Percentiles rank a stretch among this genome's conserved stretches.
Evolutionary conservation across 2,797 vertebrate genomes (phyloP).

Genomic region (Sparidentex hasta): DNA sequence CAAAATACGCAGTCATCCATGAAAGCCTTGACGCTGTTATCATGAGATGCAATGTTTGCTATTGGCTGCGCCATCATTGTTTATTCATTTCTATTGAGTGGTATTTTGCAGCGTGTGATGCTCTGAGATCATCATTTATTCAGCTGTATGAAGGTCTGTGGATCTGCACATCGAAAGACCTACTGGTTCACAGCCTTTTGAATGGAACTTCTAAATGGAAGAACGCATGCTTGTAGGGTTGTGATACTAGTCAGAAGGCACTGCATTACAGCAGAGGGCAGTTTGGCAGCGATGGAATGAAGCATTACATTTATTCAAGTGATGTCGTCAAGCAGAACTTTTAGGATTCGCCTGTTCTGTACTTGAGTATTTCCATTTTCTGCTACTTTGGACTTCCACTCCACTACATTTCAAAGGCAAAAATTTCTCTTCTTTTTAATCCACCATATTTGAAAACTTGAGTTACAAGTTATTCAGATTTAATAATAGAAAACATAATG

Average conservation of each 20-base stretch:
- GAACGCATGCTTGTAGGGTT: slow-evolving; percentile 17
- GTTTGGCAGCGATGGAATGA: background rate
- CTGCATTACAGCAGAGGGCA: slow-evolving; percentile 18
- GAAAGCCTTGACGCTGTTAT: slow-evolving; percentile 48
- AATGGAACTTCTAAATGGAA: slow-evolving; percentile 25
- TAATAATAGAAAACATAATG: too few species aligned
- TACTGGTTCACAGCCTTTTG: slow-evolving; percentile 38
- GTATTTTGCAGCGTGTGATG: slow-evolving; percentile 58
- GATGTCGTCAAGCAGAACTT: too few species aligned
- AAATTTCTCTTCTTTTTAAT: too few species aligned
- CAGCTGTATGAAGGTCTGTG: slow-evolving; percentile 42
- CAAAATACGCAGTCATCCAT: slow-evolving; percentile 57
- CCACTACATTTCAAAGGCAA: too few species aligned
- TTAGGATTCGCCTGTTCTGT: too few species aligned
- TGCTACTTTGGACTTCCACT: too few species aligned
- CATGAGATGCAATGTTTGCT: slow-evolving; percentile 45
- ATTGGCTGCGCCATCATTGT: slow-evolving; percentile 44
- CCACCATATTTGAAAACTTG: too few species aligned
- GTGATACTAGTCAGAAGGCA: background rate
- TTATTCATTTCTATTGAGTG: slow-evolving; percentile 64
- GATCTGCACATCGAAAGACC: slow-evolving; percentile 30
- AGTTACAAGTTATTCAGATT: too few species aligned
- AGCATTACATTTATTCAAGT: too few species aligned
- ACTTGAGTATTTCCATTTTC: too few species aligned
- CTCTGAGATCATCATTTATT: slow-evolving; percentile 62